These are phyloP conservation scores for Achatina immaculata DNA, from an alignment of 1,140 invertebrate species.

Conservation along the genomic window DNA sequence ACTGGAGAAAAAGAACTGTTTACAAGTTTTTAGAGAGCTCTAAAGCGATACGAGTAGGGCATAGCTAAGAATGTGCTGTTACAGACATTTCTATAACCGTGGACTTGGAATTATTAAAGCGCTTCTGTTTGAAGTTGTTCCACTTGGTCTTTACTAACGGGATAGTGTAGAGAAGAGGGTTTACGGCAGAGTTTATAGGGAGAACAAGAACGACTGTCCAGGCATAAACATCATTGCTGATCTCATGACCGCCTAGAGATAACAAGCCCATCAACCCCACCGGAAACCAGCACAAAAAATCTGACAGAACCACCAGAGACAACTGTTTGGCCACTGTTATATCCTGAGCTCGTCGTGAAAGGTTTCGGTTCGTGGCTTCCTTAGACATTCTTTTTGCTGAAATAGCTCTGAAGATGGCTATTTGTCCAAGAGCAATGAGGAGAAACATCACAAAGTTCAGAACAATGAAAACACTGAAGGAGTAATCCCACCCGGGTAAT, in stretches of 20 bases:
- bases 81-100: too few relatives aligned
- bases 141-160: neutral
- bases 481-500: constrained; percentile 24
- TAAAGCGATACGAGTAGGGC: too few relatives aligned
- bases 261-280: constrained; percentile 48
- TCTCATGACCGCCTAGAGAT: constrained; percentile 35
- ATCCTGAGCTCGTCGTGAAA: constrained; percentile 48
- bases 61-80: too few relatives aligned
- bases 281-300: constrained; percentile 52
- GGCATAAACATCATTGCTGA: constrained; percentile 42
- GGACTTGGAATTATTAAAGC: too few relatives aligned
- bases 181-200: constrained; percentile 49
- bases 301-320: constrained; percentile 42
- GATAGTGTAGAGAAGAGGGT: constrained; percentile 47
- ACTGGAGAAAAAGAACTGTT: too few relatives aligned
- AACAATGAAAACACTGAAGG: constrained; percentile 33
- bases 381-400: neutral
- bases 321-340: constrained; percentile 43
- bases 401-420: constrained; percentile 1
- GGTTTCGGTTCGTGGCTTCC: constrained; percentile 39
- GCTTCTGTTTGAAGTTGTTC: too few relatives aligned
- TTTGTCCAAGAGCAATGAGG: constrained; percentile 36
- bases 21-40: too few relatives aligned
- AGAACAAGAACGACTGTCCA: constrained; percentile 47
- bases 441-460: constrained; percentile 37